Conservation (phyloP, 2,113 vertebrate species). For the Menura novaehollandiae region DNA sequence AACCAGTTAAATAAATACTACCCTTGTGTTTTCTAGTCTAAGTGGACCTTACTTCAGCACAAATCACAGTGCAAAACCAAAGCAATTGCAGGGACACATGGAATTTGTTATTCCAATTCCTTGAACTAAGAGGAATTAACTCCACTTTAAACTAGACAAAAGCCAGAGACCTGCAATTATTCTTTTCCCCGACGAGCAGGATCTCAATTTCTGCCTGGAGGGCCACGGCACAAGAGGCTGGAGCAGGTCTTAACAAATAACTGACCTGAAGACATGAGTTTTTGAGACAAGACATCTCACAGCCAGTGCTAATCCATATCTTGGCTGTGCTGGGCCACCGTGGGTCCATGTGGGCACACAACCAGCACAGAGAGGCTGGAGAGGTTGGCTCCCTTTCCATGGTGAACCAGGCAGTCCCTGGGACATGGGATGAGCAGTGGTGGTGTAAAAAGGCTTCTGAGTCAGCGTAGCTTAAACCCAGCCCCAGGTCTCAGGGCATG, state of each 20-base stretch:
- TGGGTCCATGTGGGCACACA: accelerated
- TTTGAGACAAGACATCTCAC: neutral
- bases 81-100: neutral
- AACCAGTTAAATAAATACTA: slow-evolving; percentile 65
- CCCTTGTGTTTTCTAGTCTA: slow-evolving; percentile 38
- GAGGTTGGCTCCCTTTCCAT: neutral
- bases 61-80: slow-evolving; percentile 29
- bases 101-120: slow-evolving; percentile 20
- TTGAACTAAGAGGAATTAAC: slow-evolving; percentile 1
- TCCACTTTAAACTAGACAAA: neutral
- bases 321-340: neutral
- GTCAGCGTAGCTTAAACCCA: neutral
- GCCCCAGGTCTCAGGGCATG: accelerated
- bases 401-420: neutral
- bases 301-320: neutral
- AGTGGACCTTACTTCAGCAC: slow-evolving; percentile 29
- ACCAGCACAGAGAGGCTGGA: neutral
- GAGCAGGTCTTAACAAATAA: neutral
- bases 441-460: neutral
- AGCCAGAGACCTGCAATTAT: neutral
- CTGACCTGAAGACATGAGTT: neutral
- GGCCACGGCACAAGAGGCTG: accelerated
- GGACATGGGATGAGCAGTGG: accelerated
- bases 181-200: neutral
- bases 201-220: neutral